Percentiles rank a stretch among this genome's conserved stretches.
Conservation (phyloP, 1,140 invertebrate genomes). For the Heliconius congener region DNA sequence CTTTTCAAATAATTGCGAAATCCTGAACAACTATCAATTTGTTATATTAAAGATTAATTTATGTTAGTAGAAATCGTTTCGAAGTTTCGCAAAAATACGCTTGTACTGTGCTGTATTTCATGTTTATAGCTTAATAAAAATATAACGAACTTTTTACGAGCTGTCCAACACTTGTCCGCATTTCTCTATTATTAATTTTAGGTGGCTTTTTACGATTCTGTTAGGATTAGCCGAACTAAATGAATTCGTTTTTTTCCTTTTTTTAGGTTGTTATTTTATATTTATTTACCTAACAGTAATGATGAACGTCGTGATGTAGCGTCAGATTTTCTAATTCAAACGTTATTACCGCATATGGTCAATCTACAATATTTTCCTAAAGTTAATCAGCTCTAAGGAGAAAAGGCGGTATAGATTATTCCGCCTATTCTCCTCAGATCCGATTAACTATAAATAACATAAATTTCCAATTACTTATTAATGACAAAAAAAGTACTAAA, state of each 20-base stretch:
- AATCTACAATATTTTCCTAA: no score
- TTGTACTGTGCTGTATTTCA: conserved; percentile 26
- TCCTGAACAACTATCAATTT: background rate
- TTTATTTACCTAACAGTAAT: background rate
- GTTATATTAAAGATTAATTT: background rate
- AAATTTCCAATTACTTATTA: no score
- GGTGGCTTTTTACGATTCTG: conserved; percentile 14
- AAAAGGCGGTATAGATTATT: no score
- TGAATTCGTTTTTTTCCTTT: background rate
- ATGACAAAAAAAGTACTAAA: background rate
- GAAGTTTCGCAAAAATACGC: conserved; percentile 8
- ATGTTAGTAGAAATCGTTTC: conserved; percentile 2
- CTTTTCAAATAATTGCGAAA: no score
- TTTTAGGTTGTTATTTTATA: background rate
- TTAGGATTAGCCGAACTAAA: conserved; percentile 7
- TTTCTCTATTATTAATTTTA: conserved; percentile 26
- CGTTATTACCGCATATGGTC: no score
- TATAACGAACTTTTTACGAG: conserved; percentile 30
- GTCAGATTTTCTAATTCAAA: no score
- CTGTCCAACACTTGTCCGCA: conserved; percentile 20
- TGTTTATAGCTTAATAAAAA: conserved; percentile 33
- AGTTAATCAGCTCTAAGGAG: no score
- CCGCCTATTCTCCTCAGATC: no score
- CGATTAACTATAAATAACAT: no score
- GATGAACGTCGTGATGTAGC: no score